Base-by-base conservation (phyloP, 2,797 vertebrate genomes). In the Manis pentadactyla region DNA sequence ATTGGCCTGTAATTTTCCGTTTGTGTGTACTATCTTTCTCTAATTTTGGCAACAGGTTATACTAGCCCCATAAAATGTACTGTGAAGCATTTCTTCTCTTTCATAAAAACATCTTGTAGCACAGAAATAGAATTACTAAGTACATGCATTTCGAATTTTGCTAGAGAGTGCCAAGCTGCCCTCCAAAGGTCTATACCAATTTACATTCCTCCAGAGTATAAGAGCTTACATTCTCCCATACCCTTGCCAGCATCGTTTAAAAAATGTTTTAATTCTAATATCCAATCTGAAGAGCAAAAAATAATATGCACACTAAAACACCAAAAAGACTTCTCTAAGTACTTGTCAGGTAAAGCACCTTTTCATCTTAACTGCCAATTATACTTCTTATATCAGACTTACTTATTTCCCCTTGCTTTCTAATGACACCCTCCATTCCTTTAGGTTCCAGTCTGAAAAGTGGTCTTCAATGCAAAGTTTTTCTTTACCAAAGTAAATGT, bases 91-190 rank as follows among this genome's bases (percentile, higher is more conserved):
- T 74, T 46, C 39, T 66, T 82, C 23, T 95, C 78, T 74, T 87
- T 91, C 49, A 57, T 66, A 81, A 74, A 51, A 87, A 57, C 14
- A 91, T 64, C 37, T 55, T 73, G 19, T 46, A 61, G 57, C 46
- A 74, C 17, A 92, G 34, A 92, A 81, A 74, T 14, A 81, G 31
- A 87, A 84, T 75, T 66, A 31, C 13, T 64, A 49, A 11, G n/a
- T 64, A 69, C 18, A 86, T 59, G 74, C 46, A 89, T n/a, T 93
- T 79, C n/a, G 87, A 79, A 79, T 79, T 92, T 95, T 83, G 64
- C 63, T 64, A 63, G 63, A 84, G 4, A 63, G 14, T 42, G 77
- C 17, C 39, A 73, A 93, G 51, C n/a, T 57, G 87, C 11, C 49
- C 53, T 55, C 39, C 66, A 69, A 84, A 92, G 31, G 18, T 12